Evolutionary conservation across 2,797 vertebrate genomes (phyloP).

Genomic region (Cuniculus paca): DNA sequence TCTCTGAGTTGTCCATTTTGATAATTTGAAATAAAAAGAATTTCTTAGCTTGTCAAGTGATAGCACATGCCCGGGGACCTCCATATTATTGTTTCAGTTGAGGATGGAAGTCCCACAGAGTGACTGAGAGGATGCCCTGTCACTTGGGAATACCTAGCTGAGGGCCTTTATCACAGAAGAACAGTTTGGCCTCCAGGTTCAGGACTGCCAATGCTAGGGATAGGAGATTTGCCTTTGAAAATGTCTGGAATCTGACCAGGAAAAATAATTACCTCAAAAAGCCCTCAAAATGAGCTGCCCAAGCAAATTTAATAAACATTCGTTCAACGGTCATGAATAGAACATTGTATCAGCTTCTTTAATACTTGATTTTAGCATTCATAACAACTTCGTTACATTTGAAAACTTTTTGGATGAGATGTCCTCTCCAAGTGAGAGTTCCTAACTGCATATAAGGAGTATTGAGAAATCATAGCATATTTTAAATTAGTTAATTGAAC

Average conservation of each 20-base stretch:
- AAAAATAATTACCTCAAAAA: slow-evolving; percentile 32
- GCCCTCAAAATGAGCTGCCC: neutral
- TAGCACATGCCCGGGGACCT: neutral
- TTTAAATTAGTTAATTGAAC: slow-evolving; percentile 55
- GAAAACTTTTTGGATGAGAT: slow-evolving; percentile 62
- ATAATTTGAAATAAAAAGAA: slow-evolving; percentile 44
- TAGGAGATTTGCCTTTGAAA: slow-evolving; percentile 1
- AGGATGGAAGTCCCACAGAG: neutral
- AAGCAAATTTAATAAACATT: slow-evolving; percentile 62
- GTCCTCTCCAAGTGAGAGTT: slow-evolving; percentile 18
- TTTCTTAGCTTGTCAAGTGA: neutral
- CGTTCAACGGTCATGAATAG: slow-evolving; percentile 46
- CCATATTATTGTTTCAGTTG: slow-evolving; percentile 9
- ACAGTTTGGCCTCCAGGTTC: neutral
- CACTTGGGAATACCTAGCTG: neutral
- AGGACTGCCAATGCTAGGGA: neutral
- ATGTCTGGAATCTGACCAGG: slow-evolving; percentile 16
- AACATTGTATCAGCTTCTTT: slow-evolving; percentile 42
- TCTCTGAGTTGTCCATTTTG: slow-evolving; percentile 24
- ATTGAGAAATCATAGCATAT: slow-evolving; percentile 20
- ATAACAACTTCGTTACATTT: slow-evolving; percentile 45
- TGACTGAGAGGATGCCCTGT: neutral
- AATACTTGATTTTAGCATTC: slow-evolving; percentile 30
- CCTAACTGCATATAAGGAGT: neutral
- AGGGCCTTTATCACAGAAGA: neutral